Evolutionary conservation across 2,888 invertebrate species (phyloP), one percentile per base, ranked within the genome.

Genomic region (Cheilosia vulpina): DNA sequence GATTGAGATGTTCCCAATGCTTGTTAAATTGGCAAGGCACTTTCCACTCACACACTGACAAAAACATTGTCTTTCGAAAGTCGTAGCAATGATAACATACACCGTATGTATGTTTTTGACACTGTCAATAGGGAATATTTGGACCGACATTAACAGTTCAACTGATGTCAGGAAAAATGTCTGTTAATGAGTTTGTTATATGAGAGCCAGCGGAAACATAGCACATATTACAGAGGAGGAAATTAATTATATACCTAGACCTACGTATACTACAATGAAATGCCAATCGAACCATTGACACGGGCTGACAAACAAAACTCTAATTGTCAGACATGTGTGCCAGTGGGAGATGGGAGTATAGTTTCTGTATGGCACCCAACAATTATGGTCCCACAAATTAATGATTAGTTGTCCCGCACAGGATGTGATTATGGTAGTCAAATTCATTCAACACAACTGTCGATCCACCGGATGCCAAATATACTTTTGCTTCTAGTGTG

Each of bases 361-460:
- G 50, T 58, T 65, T 43, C 24, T 31, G 66, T 63, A n/a, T 47
- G 47, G 71, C 47, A 43, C 21, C 58, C 69, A 53, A 65, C 31
- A 71, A 41, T 76, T 65, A 80, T 66, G 60, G 55, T 50, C 45
- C 45, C 66, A 47, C 80, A 80, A 84, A 84, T 84, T 84, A 84
- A 84, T 82, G 82, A 82, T 84, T 80, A 84, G 69, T 84, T 84
- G 75, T 80, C 75, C 75, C 77, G 65, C 75, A 84, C 80, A 84
- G 84, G 84, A 84, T 84, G 80, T 80, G 76, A 84, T 79, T 84
- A 80, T 79, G 84, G 71, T 65, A 80, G 75, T 76, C 80, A 71
- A 79, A 84, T 75, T 65, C 80, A 80, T 80, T 84, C 84, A 80
- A 80, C 76, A 84, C 63, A 72, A 83, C 62, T 62, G 69, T 75